Conservation (phyloP, 2,113 vertebrate species). For the Sceloporus tristichus region DNA sequence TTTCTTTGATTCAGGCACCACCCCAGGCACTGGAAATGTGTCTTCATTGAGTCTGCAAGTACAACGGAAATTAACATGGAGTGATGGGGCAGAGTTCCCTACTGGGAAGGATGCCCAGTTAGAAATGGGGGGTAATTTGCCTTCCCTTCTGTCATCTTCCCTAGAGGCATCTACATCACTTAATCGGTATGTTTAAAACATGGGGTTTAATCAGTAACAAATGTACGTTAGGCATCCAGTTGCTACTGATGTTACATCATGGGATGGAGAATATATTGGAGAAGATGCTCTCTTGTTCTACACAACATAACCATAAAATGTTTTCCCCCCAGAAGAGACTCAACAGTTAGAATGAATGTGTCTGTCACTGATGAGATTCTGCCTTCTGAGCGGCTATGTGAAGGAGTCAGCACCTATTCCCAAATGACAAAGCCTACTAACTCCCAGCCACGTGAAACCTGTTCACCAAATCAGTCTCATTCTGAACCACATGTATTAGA, state of each 20-base stretch:
- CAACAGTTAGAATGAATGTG: too few species aligned
- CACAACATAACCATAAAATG: background rate
- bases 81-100: constrained; percentile 61
- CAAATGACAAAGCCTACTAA: too few species aligned
- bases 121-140: constrained; percentile 54
- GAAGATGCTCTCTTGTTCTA: background rate
- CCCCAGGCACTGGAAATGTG: constrained; percentile 71
- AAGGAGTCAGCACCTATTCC: too few species aligned
- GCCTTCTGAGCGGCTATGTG: too few species aligned
- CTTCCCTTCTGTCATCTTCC: constrained; percentile 57
- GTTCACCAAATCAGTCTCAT: too few species aligned
- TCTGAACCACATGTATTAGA: too few species aligned
- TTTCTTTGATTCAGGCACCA: constrained; percentile 55
- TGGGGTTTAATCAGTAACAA: constrained; percentile 4
- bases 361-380: too few species aligned
- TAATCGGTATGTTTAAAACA: constrained; percentile 71
- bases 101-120: constrained; percentile 56
- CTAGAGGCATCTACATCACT: constrained; percentile 68
- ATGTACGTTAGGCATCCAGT: background rate
- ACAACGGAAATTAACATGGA: constrained; percentile 52
- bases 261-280: background rate
- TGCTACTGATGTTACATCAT: background rate
- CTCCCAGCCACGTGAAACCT: too few species aligned
- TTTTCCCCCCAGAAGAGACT: too few species aligned
- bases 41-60: constrained; percentile 68